Percentiles rank a stretch among this genome's conserved stretches.
phyloP scores from a whole-genome alignment of 2,113 vertebrate genomes.

The Paralichthys olivaceus region DNA sequence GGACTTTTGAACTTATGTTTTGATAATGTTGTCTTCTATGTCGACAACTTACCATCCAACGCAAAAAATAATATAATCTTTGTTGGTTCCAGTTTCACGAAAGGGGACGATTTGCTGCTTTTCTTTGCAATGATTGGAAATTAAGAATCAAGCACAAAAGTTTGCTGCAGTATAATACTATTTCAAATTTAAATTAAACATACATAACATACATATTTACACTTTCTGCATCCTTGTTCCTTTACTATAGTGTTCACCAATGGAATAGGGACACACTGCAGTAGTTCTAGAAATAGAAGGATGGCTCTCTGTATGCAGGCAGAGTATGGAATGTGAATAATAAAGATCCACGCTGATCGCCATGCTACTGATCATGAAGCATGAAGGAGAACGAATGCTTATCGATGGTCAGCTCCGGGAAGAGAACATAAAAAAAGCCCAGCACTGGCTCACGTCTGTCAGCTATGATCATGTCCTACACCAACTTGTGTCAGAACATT shows the following conservation, averaged over 20 bases:
- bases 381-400: slow-evolving; percentile 17
- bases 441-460: no score
- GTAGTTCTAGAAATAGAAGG: no score
- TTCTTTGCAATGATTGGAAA: neutral
- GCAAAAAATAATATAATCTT: no score
- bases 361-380: neutral
- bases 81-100: no score
- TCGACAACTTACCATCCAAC: no score
- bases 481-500: slow-evolving; percentile 2
- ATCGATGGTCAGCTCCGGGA: neutral
- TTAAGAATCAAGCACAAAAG: neutral
- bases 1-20: neutral
- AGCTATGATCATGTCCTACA: neutral
- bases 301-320: neutral
- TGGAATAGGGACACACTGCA: no score
- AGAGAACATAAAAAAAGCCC: neutral
- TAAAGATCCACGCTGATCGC: neutral
- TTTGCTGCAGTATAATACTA: no score
- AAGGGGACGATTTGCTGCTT: neutral
- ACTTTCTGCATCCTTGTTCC: neutral
- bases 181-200: no score
- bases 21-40: neutral
- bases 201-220: slow-evolving; percentile 4
- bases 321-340: slow-evolving; percentile 8
- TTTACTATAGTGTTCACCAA: no score